A percentile compares a stretch with the other conserved stretches of the same genome.
These are phyloP conservation scores for Candidula unifasciata DNA, from an alignment of 2,888 invertebrate genomes.

Conservation along the genomic window DNA sequence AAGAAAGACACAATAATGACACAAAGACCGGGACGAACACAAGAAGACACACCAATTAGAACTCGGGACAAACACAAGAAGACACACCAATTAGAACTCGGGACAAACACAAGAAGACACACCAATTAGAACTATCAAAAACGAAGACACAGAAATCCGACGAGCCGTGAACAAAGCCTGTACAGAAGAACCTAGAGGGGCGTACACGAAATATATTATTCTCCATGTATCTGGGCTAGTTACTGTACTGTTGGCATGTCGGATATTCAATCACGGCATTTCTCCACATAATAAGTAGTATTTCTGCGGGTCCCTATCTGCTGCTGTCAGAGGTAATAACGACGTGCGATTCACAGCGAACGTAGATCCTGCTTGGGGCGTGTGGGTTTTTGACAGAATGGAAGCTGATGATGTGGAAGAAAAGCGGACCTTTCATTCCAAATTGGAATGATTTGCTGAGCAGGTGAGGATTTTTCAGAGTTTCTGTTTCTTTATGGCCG, in stretches of 20 bases:
- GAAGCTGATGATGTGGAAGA: conserved; percentile 14
- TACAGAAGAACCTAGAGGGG: neutral
- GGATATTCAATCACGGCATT: conserved; percentile 26
- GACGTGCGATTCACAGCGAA: neutral
- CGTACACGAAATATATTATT: conserved; percentile 20
- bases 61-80: no score
- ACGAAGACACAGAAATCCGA: no score
- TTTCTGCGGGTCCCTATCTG: conserved; percentile 10
- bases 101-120: no score
- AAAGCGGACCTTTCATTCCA: neutral
- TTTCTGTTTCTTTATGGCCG: neutral
- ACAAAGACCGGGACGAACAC: neutral
- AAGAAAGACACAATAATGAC: neutral
- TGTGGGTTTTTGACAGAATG: conserved; percentile 6
- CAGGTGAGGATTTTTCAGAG: neutral
- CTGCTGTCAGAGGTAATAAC: conserved; percentile 16
- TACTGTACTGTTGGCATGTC: neutral
- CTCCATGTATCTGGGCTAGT: conserved; percentile 15
- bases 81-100: no score
- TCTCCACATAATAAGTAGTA: conserved; percentile 12
- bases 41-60: neutral
- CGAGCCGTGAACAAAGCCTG: neutral
- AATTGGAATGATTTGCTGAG: conserved; percentile 27
- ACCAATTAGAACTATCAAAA: no score
- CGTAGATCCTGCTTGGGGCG: conserved; percentile 2